These are phyloP conservation scores for Ifrita kowaldi DNA, from an alignment of 2,113 vertebrate species.

Conservation along the genomic window DNA sequence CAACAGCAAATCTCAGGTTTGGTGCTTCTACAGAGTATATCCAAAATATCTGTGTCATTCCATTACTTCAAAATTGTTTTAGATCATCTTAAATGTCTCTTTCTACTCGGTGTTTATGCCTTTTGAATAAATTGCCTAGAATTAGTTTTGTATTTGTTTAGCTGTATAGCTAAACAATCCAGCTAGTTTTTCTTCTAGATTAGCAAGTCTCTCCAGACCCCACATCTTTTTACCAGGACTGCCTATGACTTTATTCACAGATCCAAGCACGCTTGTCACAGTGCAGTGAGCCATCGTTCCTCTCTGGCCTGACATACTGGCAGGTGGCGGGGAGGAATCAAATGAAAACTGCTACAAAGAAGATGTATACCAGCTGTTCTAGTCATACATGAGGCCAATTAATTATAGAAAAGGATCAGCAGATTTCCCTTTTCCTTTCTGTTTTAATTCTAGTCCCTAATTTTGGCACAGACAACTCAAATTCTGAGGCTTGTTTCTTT, in stretches of 20 bases:
- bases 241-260: background rate
- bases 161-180: background rate
- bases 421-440: background rate
- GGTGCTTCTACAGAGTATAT: background rate
- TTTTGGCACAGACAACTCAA: background rate
- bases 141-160: background rate
- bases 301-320: background rate
- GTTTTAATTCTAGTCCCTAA: background rate
- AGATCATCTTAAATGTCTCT: background rate
- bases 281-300: background rate
- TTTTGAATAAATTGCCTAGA: background rate
- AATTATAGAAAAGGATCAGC: background rate
- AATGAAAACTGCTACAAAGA: background rate
- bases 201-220: background rate
- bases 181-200: background rate
- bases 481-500: background rate
- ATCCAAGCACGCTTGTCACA: accelerated
- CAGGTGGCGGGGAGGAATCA: background rate
- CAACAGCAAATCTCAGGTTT: background rate
- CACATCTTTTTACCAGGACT: background rate
- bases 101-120: background rate
- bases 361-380: background rate
- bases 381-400: background rate
- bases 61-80: background rate
- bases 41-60: background rate